Base-by-base conservation (phyloP, 92 coral and sea anemone genomes). In the Umimayanthus chanpuru region DNA sequence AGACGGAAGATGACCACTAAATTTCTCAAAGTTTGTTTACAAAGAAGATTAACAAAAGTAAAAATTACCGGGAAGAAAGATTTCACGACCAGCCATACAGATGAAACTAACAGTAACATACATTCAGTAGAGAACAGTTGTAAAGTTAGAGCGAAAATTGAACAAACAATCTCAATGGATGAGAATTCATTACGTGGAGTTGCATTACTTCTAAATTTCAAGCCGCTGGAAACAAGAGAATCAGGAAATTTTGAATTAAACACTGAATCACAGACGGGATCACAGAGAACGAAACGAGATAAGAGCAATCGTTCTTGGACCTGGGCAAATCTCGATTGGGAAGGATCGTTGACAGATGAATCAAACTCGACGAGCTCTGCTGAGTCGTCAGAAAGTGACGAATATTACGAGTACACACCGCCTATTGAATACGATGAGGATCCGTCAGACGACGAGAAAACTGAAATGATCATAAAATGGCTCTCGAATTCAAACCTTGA, bases 261-360 rank as follows among this genome's bases (percentile, higher is more conserved):
- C 11, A 16, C 43, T 73, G 77, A 73, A 73, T n/a, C n/a, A n/a
- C n/a, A 73, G 14, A 8, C 77, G n/a, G n/a, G n/a, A n/a, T n/a
- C n/a, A n/a, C n/a, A 38, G 23, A 12, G 77, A 2, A 32, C 14
- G 41, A 73, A 36, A 36, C 77, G 77, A 6, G 77, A 73, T 25
- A 73, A 73, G 23, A 36, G 47, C 26, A 73, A 44, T 6, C 77
- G 77, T 15, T 73, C 77, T 44, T 73, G 77, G 77, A 73, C 14
- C 21, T 73, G 77, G 77, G 77, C 77, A 4, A 73, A 73, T 73
- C 77, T 73, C 16, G 77, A 73, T 40, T 73, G 77, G 77, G 77
- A 73, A 38, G 77, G 49, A 10, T 32, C 21, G 6, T 73, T 40
- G n/a, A 30, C 77, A 12, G 36, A 21, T 16, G 7, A 38, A 40